A percentile compares a stretch with the other conserved stretches of the same genome.
These are phyloP conservation scores for Sepiola atlantica DNA, from an alignment of 2,888 invertebrate species.

Conservation along the genomic window DNA sequence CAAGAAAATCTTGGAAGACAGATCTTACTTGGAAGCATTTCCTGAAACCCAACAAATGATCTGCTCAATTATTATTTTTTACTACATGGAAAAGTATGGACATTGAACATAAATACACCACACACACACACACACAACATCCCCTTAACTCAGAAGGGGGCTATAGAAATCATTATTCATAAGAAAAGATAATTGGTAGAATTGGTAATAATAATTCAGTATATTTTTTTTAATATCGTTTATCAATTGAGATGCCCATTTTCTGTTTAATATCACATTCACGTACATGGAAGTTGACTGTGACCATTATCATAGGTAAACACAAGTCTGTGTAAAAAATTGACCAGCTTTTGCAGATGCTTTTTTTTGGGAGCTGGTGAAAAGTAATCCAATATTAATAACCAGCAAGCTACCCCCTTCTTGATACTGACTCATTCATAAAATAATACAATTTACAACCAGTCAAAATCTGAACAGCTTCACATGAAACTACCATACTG, in stretches of 20 bases:
- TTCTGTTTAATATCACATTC: conserved; percentile 32
- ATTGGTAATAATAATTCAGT: background rate
- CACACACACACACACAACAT: background rate
- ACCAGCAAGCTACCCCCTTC: background rate
- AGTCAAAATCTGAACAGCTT: background rate
- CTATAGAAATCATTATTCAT: background rate
- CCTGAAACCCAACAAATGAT: conserved; percentile 3
- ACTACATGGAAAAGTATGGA: background rate
- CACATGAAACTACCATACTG: background rate
- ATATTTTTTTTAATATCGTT: background rate
- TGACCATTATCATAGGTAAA: conserved; percentile 32
- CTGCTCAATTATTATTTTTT: background rate
- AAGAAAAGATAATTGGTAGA: background rate
- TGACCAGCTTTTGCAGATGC: conserved; percentile 32
- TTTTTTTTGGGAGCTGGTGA: background rate
- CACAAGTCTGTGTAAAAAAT: background rate
- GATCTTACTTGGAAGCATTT: background rate
- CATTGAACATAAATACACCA: background rate
- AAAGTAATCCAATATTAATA: background rate
- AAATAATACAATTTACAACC: conserved; percentile 32
- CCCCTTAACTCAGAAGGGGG: background rate
- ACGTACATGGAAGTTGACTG: conserved; percentile 9
- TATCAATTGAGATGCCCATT: background rate
- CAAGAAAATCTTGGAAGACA: background rate
- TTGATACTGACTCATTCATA: background rate